phyloP scores from a whole-genome alignment of 2,888 invertebrate genomes.

The Dryocosmus kuriphilus region DNA sequence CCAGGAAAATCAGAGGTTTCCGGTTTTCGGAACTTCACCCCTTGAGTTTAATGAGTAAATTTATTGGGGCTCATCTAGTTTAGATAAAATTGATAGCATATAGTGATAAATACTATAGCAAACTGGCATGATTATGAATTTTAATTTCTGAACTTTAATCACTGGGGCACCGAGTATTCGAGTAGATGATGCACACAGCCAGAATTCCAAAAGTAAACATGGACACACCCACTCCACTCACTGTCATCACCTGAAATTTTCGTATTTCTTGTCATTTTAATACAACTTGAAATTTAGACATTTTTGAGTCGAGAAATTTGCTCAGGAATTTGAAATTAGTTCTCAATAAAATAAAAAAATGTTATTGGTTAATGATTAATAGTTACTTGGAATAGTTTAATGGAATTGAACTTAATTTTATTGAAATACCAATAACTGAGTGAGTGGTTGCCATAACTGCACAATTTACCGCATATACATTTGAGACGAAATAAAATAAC shows the following conservation, averaged over 20 bases:
- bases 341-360: not conserved
- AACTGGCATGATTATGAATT: constrained; percentile 6
- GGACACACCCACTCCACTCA: constrained; percentile 72
- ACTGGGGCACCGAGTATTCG: constrained; percentile 70
- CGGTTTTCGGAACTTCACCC: no score
- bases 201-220: constrained; percentile 73
- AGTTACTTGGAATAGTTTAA: not conserved
- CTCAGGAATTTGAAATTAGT: not conserved
- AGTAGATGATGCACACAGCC: constrained; percentile 71
- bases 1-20: no score
- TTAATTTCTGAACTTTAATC: constrained; percentile 30
- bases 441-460: no score
- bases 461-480: no score
- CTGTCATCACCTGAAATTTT: constrained; percentile 67
- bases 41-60: not conserved
- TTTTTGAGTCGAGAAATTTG: not conserved
- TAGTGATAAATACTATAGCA: not conserved
- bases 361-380: not conserved
- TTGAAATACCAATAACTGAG: no score
- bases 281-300: not conserved
- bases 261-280: constrained; percentile 11
- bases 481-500: no score
- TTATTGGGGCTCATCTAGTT: not conserved
- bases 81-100: not conserved
- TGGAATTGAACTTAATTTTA: no score